Conservation (phyloP, 2,888 invertebrate genomes). For the Nemurella pictetii region DNA sequence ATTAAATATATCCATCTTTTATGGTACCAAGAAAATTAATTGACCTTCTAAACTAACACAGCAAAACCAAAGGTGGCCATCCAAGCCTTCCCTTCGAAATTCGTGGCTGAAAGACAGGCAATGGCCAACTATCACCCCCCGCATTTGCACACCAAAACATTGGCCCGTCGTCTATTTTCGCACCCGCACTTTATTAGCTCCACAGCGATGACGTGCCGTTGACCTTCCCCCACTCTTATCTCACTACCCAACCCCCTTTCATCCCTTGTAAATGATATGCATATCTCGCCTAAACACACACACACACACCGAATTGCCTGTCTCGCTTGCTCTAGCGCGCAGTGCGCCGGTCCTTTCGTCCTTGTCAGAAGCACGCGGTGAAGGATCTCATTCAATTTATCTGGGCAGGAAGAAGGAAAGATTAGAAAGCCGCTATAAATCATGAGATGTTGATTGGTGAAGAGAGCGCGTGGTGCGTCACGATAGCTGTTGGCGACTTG, state of each 20-base stretch:
- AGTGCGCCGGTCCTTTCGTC: background rate
- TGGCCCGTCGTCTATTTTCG: background rate
- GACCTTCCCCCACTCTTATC: slow-evolving; percentile 24
- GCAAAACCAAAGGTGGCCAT: no score
- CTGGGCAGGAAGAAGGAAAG: slow-evolving; percentile 40
- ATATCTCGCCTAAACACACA: slow-evolving; percentile 36
- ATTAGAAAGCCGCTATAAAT: slow-evolving; percentile 42
- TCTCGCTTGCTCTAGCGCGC: background rate
- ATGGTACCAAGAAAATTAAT: no score
- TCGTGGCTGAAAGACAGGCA: no score
- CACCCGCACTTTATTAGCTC: slow-evolving; percentile 13
- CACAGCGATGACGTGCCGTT: background rate
- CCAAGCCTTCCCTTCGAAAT: no score
- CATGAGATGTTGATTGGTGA: slow-evolving; percentile 40
- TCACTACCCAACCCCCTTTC: slow-evolving; percentile 19
- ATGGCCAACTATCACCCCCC: no score
- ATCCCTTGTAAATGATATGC: slow-evolving; percentile 36
- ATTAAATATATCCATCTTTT: no score
- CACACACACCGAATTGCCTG: background rate
- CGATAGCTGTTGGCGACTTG: background rate
- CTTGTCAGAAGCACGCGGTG: background rate
- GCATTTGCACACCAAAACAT: no score
- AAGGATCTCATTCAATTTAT: slow-evolving; percentile 40
- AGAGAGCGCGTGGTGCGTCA: background rate
- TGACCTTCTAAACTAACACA: no score